Base-by-base conservation (phyloP, 1,140 invertebrate species). In the Periplaneta americana region DNA sequence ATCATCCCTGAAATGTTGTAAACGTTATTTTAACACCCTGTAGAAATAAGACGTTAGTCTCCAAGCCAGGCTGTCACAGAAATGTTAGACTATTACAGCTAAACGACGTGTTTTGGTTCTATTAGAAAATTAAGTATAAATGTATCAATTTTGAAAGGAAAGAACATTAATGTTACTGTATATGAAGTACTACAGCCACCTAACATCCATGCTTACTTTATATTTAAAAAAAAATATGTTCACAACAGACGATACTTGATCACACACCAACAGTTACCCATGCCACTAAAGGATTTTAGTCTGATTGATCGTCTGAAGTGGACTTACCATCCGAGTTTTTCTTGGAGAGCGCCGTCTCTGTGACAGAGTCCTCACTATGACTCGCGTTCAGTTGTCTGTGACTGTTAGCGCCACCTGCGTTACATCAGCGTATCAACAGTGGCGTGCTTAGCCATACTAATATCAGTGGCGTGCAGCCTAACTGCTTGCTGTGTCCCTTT, bases 301-400 rank as follows among this genome's bases (percentile, higher is more conserved):
- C 82, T 82, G 78, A 79, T 79, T 83, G 82, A 9, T 66, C 48
- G 48, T 66, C 48, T 84, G 48, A 22, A 66, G 48, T 78, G 82
- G 37, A 92, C 93, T 93, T 92, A 95, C 94, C 94, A 89, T 95
- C 94, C 83, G 94, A 95, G 90, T 94, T 95, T 91, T 92, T 94
- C 89, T 95, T 95, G 86, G 92, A 92, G 86, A 94, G 89, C 84
- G 93, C 92, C 83, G 93, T 94, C 87, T 95, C 94, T 84, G 93
- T 91, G 84, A 95, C 93, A 82, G 93, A 94, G 89, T 95, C 94
- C 89, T 95, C 93, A 87, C 92, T 94, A 87, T 93, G 92, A 88
- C 93, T 93, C 81, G 93, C 91, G 89, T 94, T 93, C 86, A 92
- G 87, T 87, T 90, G 89, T 87, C 89, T 88, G 82, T 87, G 36